Evolutionary conservation across 37 sponge, comb jelly and placozoan species (phyloP).

Genomic region (Aphrocallistes beatrix): DNA sequence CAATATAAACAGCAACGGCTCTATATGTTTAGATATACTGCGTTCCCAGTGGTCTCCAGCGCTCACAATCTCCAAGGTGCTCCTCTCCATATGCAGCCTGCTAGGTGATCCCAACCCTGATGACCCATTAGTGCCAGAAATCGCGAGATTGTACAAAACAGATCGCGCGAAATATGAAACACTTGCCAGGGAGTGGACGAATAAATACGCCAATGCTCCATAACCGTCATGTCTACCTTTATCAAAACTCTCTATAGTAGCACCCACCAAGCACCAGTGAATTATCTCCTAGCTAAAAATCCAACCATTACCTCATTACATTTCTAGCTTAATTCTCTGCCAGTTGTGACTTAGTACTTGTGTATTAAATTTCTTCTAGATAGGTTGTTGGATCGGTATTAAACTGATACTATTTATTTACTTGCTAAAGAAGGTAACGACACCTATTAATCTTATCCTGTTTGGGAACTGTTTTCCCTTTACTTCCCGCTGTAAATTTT

Average conservation of each 20-base stretch:
- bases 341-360: not conserved
- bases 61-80: constrained; percentile 45
- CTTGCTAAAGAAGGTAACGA: no score
- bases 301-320: not conserved
- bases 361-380: no score
- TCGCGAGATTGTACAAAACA: constrained; percentile 38
- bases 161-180: constrained; percentile 29
- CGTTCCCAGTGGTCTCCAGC: constrained; percentile 85
- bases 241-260: no score
- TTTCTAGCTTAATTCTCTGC: constrained; percentile 11
- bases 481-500: no score
- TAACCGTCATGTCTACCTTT: no score
- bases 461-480: no score
- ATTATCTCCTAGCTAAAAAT: no score
- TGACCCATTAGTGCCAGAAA: constrained; percentile 47
- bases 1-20: constrained; percentile 91
- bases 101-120: constrained; percentile 43
- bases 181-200: constrained; percentile 37
- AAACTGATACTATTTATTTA: no score
- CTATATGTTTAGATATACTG: constrained; percentile 91
- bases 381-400: no score
- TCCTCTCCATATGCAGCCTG: constrained; percentile 38
- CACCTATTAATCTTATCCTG: no score
- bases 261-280: no score
- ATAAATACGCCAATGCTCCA: constrained; percentile 31